phyloP scores from a whole-genome alignment of 2,113 vertebrate species.

The Rhinolophus ferrumequinum region DNA sequence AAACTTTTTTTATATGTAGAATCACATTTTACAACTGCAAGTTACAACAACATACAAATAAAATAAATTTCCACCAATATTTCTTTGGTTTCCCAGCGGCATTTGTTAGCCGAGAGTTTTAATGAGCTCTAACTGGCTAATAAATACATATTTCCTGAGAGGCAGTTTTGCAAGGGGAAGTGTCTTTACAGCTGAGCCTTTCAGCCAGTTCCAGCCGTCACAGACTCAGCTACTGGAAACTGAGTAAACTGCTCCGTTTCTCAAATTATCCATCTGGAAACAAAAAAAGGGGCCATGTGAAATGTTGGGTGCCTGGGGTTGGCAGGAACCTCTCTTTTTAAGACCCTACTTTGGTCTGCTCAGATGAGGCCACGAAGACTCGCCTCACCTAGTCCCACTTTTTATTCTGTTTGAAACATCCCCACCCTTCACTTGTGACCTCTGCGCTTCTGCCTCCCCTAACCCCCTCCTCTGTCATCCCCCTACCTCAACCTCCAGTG shows the following conservation, averaged over 20 bases:
- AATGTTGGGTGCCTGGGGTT: neutral
- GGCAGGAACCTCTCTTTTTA: neutral
- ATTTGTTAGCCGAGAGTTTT: neutral
- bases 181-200: neutral
- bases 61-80: neutral
- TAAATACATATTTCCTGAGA: neutral
- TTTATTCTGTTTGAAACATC: neutral
- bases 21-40: constrained; percentile 18
- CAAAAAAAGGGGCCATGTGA: neutral
- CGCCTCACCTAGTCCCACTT: neutral
- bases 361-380: rapidly evolving
- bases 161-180: neutral
- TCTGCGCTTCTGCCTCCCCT: neutral
- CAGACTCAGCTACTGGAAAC: neutral
- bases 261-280: neutral
- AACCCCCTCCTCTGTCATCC: no score
- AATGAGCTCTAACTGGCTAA: neutral
- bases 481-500: rapidly evolving
- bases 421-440: no score
- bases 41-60: neutral
- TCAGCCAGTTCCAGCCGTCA: neutral
- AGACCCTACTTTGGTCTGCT: neutral
- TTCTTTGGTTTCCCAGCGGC: neutral
- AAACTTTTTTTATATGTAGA: neutral
- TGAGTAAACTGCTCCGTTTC: neutral